phyloP scores from a whole-genome alignment of 2,888 invertebrate species.

The Strigamia crassipes region DNA sequence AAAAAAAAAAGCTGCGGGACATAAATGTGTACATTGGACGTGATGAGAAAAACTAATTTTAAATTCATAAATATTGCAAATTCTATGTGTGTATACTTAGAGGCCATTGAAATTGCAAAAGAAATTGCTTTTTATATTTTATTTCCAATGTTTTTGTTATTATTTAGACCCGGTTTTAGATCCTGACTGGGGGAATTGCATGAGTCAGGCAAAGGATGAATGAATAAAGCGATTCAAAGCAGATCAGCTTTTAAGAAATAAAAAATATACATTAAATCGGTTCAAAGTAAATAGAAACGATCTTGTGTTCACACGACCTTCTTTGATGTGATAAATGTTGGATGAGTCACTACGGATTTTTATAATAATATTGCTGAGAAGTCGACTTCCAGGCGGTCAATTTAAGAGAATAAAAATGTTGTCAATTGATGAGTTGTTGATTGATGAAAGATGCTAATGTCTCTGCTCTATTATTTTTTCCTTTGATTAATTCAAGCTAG shows the following conservation, averaged over 20 bases:
- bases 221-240: slow-evolving; percentile 6
- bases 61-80: not conserved
- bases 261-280: not conserved
- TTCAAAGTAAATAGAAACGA: not conserved
- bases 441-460: not conserved
- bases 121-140: not conserved
- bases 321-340: not conserved
- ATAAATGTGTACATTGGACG: not conserved
- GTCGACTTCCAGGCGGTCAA: slow-evolving; percentile 9
- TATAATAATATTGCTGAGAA: not conserved
- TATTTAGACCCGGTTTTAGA: too few relatives aligned
- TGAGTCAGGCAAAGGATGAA: not conserved
- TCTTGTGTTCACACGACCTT: not conserved
- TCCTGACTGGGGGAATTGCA: not conserved
- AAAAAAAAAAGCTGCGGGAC: not conserved
- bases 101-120: not conserved
- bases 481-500: not conserved
- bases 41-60: not conserved
- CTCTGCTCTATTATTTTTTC: not conserved
- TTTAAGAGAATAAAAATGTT: not conserved
- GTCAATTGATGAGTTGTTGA: not conserved
- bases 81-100: not conserved
- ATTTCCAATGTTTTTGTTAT: too few relatives aligned
- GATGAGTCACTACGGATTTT: not conserved
- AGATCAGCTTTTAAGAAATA: not conserved